A percentile compares a stretch with the other conserved stretches of the same genome.
phyloP scores from a whole-genome alignment of 2,797 vertebrate species.

The Melanotaenia trifasciata region DNA sequence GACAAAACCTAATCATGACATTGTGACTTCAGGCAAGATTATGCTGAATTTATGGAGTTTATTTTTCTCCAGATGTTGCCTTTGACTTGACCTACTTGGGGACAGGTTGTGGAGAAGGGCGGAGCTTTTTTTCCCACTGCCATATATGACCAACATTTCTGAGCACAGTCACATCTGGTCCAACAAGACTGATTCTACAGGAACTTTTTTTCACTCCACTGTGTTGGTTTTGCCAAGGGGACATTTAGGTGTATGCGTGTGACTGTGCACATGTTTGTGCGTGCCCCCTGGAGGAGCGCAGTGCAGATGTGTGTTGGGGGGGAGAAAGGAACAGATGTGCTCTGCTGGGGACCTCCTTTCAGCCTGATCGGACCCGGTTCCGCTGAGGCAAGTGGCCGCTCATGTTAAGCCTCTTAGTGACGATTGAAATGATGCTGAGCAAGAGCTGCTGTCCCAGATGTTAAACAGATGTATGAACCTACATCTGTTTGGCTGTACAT shows the following conservation, averaged over 20 bases:
- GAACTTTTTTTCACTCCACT: not conserved
- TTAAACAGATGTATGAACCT: slow-evolving; percentile 11
- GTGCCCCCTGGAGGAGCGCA: slow-evolving; percentile 13
- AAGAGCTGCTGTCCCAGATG: slow-evolving; percentile 42
- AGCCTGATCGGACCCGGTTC: slow-evolving; percentile 36
- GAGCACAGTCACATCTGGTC: slow-evolving; percentile 1
- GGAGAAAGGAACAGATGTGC: slow-evolving; percentile 66
- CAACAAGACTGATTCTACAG: not conserved
- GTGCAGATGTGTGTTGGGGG: slow-evolving; percentile 44
- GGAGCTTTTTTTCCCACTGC: not conserved
- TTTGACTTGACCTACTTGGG: not conserved
- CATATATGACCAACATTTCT: not conserved
- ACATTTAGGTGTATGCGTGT: not conserved
- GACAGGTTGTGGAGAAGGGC: not conserved
- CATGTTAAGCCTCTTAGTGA: slow-evolving; percentile 78
- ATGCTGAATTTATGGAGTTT: not conserved
- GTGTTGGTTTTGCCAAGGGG: slow-evolving; percentile 7
- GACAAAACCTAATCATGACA: too few species aligned
- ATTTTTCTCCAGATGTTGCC: slow-evolving; percentile 7
- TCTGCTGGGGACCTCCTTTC: slow-evolving; percentile 23
- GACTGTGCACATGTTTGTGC: slow-evolving; percentile 5
- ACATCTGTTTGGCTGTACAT: slow-evolving; percentile 23
- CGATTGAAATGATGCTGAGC: slow-evolving; percentile 63
- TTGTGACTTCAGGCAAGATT: not conserved
- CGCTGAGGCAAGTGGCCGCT: slow-evolving; percentile 72